A percentile compares a stretch with the other conserved stretches of the same genome.
Conservation (phyloP, 2,797 vertebrate genomes). For the Carapus acus region DNA sequence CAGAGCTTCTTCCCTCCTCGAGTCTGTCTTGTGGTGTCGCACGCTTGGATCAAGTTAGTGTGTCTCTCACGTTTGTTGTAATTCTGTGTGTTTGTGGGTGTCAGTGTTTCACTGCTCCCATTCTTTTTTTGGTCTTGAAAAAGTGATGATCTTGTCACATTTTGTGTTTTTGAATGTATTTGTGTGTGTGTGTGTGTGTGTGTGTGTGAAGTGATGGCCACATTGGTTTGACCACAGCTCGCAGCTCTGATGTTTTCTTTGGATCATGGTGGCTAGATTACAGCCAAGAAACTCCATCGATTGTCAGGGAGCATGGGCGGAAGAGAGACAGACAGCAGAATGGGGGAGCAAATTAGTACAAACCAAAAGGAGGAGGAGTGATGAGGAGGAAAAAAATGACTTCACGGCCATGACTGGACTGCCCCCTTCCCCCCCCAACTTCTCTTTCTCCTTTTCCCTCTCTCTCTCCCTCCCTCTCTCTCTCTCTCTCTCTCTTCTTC, state of each 20-base stretch:
- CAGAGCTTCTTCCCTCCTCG: too few relatives aligned
- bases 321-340: conserved; percentile 42
- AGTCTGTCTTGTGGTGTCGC: too few relatives aligned
- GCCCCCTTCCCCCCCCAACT: conserved; percentile 69
- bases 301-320: conserved; percentile 29
- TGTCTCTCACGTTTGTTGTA: conserved; percentile 15
- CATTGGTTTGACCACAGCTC: conserved; percentile 78
- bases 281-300: conserved; percentile 75
- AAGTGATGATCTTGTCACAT: conserved; percentile 62
- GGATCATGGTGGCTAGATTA: conserved; percentile 83
- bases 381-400: conserved; percentile 63
- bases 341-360: conserved; percentile 16
- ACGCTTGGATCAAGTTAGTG: too few relatives aligned
- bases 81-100: conserved; percentile 5
- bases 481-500: conserved; percentile 19
- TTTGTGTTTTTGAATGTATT: conserved; percentile 34
- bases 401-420: conserved; percentile 68
- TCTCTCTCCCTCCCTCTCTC: conserved; percentile 14
- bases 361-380: conserved; percentile 60
- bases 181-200: conserved; percentile 22
- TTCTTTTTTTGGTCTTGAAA: conserved; percentile 39
- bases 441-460: conserved; percentile 36
- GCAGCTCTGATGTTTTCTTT: conserved; percentile 76
- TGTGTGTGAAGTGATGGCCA: conserved; percentile 67
- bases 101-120: conserved; percentile 59